phyloP scores from a whole-genome alignment of 2,888 invertebrate genomes.

The Scaptomyza polygonia region DNA sequence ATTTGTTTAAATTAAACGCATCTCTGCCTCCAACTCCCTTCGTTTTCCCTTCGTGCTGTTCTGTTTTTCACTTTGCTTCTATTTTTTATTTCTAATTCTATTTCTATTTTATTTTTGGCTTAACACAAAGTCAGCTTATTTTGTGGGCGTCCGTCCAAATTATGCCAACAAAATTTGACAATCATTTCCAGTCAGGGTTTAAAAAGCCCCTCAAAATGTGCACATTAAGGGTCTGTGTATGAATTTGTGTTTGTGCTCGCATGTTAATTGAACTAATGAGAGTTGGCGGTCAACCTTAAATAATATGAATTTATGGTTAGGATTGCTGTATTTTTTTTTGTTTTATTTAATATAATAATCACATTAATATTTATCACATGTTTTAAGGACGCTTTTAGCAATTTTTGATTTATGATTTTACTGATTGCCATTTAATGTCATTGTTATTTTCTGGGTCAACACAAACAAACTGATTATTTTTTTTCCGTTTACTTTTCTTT shows the following conservation, averaged over 20 bases:
- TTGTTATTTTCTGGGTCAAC: slow-evolving; percentile 14
- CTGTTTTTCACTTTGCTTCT: slow-evolving; percentile 13
- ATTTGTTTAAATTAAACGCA: slow-evolving; percentile 79
- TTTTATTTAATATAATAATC: not conserved
- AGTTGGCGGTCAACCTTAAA: not conserved
- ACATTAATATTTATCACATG: not conserved
- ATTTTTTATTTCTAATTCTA: slow-evolving; percentile 34
- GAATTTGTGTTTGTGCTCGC: slow-evolving; percentile 1
- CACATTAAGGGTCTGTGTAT: slow-evolving; percentile 3
- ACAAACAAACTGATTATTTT: slow-evolving; percentile 17
- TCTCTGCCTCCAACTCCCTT: slow-evolving; percentile 17
- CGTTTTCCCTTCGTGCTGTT: not conserved
- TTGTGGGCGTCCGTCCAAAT: slow-evolving; percentile 34
- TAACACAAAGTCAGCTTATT: slow-evolving; percentile 32
- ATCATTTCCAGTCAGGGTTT: slow-evolving; percentile 16
- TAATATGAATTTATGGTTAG: not conserved
- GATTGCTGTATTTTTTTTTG: not conserved
- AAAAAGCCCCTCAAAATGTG: not conserved
- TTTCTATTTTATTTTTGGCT: slow-evolving; percentile 21
- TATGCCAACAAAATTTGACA: slow-evolving; percentile 27
- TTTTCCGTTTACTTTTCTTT: slow-evolving; percentile 7
- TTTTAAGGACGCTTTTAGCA: not conserved
- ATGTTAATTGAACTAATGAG: slow-evolving; percentile 19
- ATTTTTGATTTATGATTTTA: slow-evolving; percentile 1
- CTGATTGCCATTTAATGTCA: slow-evolving; percentile 5